Percentiles rank a stretch among this genome's conserved stretches.
These are phyloP conservation scores for Triplophysa siluroides DNA, from an alignment of 2,113 vertebrate genomes.

Conservation along the genomic window DNA sequence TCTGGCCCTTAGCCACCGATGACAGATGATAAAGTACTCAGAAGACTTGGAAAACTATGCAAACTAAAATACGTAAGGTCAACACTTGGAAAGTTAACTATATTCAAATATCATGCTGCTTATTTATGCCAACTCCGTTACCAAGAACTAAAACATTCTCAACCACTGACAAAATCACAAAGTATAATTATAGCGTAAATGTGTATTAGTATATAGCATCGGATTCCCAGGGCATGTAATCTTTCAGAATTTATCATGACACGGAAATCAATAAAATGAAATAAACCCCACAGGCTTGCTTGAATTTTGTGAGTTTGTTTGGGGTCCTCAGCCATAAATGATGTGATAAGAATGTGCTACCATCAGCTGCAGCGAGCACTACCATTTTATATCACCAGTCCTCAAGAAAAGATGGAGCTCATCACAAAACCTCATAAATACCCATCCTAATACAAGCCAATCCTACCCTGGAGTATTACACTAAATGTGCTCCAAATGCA, in stretches of 20 bases:
- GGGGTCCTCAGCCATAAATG: not conserved
- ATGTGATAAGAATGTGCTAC: constrained; percentile 25
- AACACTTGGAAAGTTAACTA: not conserved
- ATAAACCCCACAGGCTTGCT: constrained; percentile 17
- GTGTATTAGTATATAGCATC: not conserved
- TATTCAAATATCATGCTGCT: constrained; percentile 12
- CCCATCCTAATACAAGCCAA: not conserved
- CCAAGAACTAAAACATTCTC: not conserved
- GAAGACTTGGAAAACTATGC: not conserved
- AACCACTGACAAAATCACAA: too few relatives aligned
- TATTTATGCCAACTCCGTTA: not conserved
- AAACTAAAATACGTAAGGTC: not conserved
- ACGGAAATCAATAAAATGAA: constrained; percentile 27
- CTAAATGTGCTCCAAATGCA: not conserved
- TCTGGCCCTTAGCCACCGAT: not conserved
- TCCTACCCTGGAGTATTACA: not conserved
- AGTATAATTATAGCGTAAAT: too few relatives aligned
- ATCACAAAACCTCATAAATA: not conserved
- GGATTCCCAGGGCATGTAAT: constrained; percentile 12
- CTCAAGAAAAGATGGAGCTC: constrained; percentile 13
- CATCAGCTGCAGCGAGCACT: not conserved
- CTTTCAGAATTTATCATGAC: constrained; percentile 20
- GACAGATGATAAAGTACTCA: constrained; percentile 19
- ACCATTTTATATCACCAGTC: constrained; percentile 18
- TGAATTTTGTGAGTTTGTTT: constrained; percentile 16